Evolutionary conservation across 1,140 invertebrate genomes (phyloP).

Genomic region (Procambarus virginalis): DNA sequence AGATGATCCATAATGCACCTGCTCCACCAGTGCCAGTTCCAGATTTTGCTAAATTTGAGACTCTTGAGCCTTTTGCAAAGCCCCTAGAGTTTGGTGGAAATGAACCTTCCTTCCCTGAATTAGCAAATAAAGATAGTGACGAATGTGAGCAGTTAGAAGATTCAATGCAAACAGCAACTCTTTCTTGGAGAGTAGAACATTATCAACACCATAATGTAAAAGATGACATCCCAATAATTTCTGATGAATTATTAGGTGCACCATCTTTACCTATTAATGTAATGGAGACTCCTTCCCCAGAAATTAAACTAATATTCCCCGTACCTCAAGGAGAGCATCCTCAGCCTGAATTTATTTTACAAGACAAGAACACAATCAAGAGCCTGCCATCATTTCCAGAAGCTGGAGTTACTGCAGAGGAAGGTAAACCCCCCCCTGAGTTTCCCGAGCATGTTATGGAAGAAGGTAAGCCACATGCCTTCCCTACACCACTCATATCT

Average conservation of each 20-base stretch:
- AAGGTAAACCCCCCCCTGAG: not conserved
- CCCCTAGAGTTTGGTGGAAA: slow-evolving; percentile 28
- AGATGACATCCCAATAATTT: slow-evolving; percentile 15
- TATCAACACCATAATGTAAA: slow-evolving; percentile 16
- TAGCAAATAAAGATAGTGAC: not conserved
- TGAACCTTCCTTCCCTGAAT: slow-evolving; percentile 38
- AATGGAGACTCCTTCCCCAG: not conserved
- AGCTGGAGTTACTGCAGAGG: not conserved
- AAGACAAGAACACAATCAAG: not conserved
- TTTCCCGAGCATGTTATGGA: not conserved
- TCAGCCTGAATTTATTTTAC: not conserved
- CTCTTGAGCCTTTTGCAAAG: slow-evolving; percentile 21
- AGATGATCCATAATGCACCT: slow-evolving; percentile 15
- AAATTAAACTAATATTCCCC: slow-evolving; percentile 20
- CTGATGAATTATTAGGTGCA: not conserved
- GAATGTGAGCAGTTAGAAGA: not conserved
- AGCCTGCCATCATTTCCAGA: not conserved
- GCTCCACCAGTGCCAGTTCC: slow-evolving; percentile 31
- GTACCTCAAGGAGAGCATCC: slow-evolving; percentile 18
- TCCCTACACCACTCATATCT: slow-evolving; percentile 1
- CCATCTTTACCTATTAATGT: slow-evolving; percentile 16
- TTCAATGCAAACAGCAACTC: not conserved
- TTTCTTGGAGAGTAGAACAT: slow-evolving; percentile 16
- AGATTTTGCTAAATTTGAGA: slow-evolving; percentile 22
- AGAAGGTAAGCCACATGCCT: not conserved